These are phyloP conservation scores for Cyanoramphus novaezelandiae DNA, from an alignment of 2,113 vertebrate genomes.

Conservation along the genomic window DNA sequence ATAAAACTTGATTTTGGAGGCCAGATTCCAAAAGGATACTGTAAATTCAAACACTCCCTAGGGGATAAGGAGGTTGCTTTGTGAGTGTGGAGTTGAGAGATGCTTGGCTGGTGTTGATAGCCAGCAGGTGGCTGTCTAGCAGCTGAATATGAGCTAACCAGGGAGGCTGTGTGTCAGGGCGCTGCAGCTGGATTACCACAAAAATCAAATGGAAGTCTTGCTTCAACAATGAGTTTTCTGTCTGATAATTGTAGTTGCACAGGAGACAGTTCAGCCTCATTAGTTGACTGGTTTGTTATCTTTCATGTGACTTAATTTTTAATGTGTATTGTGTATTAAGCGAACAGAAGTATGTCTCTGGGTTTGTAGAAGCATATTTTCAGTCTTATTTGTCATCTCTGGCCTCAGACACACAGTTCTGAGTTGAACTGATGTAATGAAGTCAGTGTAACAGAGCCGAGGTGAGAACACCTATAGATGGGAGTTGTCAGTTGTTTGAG, in stretches of 20 bases:
- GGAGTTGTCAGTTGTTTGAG: background rate
- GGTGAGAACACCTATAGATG: background rate
- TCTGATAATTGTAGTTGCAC: background rate
- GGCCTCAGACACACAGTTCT: background rate
- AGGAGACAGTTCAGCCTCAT: background rate
- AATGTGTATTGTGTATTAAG: background rate
- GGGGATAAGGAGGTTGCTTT: background rate
- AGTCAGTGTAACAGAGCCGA: background rate
- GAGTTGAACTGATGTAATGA: background rate
- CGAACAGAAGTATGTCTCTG: background rate
- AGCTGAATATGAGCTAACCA: background rate
- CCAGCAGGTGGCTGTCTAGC: conserved; percentile 57
- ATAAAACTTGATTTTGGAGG: background rate
- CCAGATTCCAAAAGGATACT: background rate
- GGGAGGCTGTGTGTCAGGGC: background rate
- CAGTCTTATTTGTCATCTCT: background rate
- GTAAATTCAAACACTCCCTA: background rate
- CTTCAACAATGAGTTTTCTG: background rate
- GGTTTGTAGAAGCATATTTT: background rate
- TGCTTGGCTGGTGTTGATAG: background rate
- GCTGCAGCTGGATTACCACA: background rate
- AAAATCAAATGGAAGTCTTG: background rate
- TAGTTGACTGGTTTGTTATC: background rate
- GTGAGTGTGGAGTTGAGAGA: background rate
- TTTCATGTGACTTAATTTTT: background rate